phyloP scores from a whole-genome alignment of 2,113 vertebrate genomes.

The Propithecus coquereli region DNA sequence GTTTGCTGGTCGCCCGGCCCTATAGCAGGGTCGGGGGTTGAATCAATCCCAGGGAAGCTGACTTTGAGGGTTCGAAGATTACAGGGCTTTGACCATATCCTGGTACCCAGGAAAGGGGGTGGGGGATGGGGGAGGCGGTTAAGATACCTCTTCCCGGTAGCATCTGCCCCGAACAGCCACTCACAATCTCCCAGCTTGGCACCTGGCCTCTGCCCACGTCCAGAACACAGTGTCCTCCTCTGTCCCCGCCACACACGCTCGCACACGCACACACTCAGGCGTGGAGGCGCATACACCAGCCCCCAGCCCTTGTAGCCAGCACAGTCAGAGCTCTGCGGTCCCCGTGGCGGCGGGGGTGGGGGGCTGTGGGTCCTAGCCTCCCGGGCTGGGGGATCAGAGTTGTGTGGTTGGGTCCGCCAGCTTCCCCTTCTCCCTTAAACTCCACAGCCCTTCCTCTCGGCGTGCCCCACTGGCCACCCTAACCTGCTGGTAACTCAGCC shows the following conservation, averaged over 20 bases:
- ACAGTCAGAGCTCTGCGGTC: background rate
- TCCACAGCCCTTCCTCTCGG: background rate
- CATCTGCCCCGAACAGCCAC: constrained; percentile 54
- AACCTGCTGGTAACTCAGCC: background rate
- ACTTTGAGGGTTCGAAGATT: background rate
- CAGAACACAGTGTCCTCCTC: constrained; percentile 73
- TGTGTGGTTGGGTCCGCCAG: background rate
- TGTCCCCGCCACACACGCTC: constrained; percentile 59
- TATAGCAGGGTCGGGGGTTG: background rate
- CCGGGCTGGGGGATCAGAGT: background rate
- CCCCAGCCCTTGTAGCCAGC: background rate
- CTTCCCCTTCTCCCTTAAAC: background rate
- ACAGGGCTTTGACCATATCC: constrained; percentile 7
- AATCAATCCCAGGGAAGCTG: background rate
- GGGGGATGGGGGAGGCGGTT: background rate
- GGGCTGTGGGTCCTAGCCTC: background rate
- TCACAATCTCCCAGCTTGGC: constrained; percentile 62
- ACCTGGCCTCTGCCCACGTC: constrained; percentile 71
- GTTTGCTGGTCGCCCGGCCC: constrained; percentile 52
- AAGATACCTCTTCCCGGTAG: constrained; percentile 42
- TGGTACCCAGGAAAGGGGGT: background rate
- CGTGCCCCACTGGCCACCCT: background rate
- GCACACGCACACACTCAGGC: constrained; percentile 62
- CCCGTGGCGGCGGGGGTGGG: background rate
- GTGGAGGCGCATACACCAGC: constrained; percentile 47